A percentile compares a stretch with the other conserved stretches of the same genome.
These are phyloP conservation scores for Fragum fragum DNA, from an alignment of 2,888 invertebrate species.

Conservation along the genomic window DNA sequence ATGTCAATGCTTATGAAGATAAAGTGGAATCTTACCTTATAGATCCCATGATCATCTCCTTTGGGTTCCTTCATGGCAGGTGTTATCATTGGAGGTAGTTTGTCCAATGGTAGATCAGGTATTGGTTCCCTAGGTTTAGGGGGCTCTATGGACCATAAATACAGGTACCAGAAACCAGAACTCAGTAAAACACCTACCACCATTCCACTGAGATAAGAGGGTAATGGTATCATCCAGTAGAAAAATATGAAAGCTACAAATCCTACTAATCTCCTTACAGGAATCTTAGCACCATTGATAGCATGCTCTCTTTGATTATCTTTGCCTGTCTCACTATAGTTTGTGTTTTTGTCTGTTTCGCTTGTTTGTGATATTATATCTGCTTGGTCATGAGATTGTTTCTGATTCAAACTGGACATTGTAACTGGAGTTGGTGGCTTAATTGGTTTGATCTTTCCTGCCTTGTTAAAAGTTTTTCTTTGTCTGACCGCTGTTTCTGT, in stretches of 20 bases:
- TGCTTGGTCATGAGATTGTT: not conserved
- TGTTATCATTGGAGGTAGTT: slow-evolving; percentile 78
- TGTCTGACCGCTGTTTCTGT: slow-evolving; percentile 49
- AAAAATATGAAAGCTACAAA: slow-evolving; percentile 70
- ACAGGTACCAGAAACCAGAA: slow-evolving; percentile 71
- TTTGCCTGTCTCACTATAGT: slow-evolving; percentile 15
- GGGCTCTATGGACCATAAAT: slow-evolving; percentile 76
- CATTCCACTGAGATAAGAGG: slow-evolving; percentile 82
- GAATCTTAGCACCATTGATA: slow-evolving; percentile 44
- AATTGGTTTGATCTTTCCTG: slow-evolving; percentile 56
- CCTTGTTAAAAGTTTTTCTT: slow-evolving; percentile 51
- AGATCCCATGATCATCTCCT: slow-evolving; percentile 78
- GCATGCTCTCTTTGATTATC: slow-evolving; percentile 17
- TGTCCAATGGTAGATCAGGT: slow-evolving; percentile 72
- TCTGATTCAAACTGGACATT: slow-evolving; percentile 64
- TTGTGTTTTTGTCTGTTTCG: slow-evolving; percentile 33
- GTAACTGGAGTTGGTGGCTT: slow-evolving; percentile 62
- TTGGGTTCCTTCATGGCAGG: slow-evolving; percentile 74
- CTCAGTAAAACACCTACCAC: slow-evolving; percentile 76
- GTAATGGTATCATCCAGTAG: slow-evolving; percentile 80
- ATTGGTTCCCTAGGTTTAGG: slow-evolving; percentile 68
- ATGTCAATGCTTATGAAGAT: no score
- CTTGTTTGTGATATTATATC: slow-evolving; percentile 34
- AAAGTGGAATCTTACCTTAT: slow-evolving; percentile 74
- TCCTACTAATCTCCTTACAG: slow-evolving; percentile 63